Conservation (phyloP, 2,113 vertebrate species). For the Cairina moschata region DNA sequence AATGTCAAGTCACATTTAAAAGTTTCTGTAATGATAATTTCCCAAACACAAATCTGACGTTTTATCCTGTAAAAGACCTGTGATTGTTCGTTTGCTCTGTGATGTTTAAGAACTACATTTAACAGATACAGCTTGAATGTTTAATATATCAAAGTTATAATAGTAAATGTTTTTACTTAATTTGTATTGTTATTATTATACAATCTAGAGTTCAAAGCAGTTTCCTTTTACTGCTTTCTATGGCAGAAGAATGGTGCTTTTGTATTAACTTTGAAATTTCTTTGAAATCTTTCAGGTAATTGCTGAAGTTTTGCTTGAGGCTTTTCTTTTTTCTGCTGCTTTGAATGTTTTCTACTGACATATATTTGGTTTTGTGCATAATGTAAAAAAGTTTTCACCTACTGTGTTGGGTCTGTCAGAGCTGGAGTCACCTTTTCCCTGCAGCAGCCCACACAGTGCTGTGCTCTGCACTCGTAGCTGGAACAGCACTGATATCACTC, state of each 20-base stretch:
- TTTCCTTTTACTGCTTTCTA: not conserved
- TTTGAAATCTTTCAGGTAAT: not conserved
- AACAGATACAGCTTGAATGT: not conserved
- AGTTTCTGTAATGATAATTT: not conserved
- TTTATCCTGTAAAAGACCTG: not conserved
- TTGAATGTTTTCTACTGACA: not conserved
- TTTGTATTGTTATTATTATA: not conserved
- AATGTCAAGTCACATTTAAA: not conserved
- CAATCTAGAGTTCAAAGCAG: not conserved
- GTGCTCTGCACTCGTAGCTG: no score
- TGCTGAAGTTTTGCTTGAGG: not conserved
- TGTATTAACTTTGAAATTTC: not conserved
- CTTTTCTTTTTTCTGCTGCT: not conserved
- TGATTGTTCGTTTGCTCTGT: not conserved
- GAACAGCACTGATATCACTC: no score
- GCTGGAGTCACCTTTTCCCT: no score
- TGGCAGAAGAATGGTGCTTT: not conserved
- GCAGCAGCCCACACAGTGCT: no score
- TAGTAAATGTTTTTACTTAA: not conserved
- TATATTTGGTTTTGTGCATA: not conserved
- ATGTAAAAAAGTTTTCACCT: not conserved
- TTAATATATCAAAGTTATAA: not conserved
- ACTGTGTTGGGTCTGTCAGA: not conserved
- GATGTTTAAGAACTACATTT: not conserved
- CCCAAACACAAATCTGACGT: not conserved